Percentiles rank a stretch among this genome's conserved stretches.
phyloP scores from a whole-genome alignment of 2,888 invertebrate genomes.

The Pheosia tremula region DNA sequence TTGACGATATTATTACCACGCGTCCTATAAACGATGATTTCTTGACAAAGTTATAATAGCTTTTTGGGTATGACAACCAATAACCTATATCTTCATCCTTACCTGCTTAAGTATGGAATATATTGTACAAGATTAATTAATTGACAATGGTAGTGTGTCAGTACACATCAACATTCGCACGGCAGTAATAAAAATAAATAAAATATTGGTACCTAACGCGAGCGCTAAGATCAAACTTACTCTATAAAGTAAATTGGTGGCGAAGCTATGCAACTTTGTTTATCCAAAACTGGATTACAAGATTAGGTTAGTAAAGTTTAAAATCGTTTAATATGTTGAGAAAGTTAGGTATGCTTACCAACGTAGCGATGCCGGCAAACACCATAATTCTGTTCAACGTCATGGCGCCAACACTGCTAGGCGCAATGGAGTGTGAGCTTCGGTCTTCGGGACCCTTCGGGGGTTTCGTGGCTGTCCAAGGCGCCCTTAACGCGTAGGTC shows the following conservation, averaged over 20 bases:
- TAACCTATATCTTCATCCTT: no score
- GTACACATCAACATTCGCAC: not conserved
- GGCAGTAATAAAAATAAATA: not conserved
- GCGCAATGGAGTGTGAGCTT: slow-evolving; percentile 16
- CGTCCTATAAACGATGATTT: slow-evolving; percentile 17
- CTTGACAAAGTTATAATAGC: not conserved
- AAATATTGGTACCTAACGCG: not conserved
- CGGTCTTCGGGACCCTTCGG: slow-evolving; percentile 1
- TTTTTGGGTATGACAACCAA: no score
- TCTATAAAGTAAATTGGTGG: not conserved
- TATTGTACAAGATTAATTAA: no score
- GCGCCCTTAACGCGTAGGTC: slow-evolving; percentile 19
- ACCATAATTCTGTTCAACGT: slow-evolving; percentile 49
- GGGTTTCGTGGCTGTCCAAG: slow-evolving; percentile 10
- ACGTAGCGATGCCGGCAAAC: slow-evolving; percentile 46
- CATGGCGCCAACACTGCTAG: slow-evolving; percentile 30
- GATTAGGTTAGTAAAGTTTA: not conserved
- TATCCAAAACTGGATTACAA: not conserved
- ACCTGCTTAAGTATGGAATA: no score
- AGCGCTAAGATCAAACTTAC: not conserved
- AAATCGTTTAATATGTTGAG: not conserved
- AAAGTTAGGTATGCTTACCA: slow-evolving; percentile 43
- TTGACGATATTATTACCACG: slow-evolving; percentile 31
- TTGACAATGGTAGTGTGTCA: no score
- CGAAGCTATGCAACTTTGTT: not conserved